These are phyloP conservation scores for Peribatodes rhomboidaria DNA, from an alignment of 2,888 invertebrate genomes.

Conservation along the genomic window DNA sequence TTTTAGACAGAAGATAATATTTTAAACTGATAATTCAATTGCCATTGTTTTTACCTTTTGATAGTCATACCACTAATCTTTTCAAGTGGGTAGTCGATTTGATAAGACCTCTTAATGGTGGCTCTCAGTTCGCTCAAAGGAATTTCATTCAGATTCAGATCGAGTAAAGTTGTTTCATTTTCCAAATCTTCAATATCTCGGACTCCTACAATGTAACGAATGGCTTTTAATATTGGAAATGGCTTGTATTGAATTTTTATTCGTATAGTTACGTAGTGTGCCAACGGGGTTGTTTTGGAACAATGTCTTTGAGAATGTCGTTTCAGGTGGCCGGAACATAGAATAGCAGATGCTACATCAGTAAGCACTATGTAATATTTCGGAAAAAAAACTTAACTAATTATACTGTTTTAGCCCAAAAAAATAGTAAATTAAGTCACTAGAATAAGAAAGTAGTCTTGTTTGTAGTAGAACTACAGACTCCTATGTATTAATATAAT, in stretches of 20 bases:
- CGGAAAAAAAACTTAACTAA: too few species aligned
- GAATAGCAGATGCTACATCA: too few species aligned
- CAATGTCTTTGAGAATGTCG: background rate
- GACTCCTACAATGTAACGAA: conserved; percentile 47
- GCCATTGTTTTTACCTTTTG: conserved; percentile 47
- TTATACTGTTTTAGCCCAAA: too few species aligned
- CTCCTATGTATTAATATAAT: too few species aligned
- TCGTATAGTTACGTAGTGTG: background rate
- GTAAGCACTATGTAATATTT: too few species aligned
- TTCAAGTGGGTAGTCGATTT: conserved; percentile 49
- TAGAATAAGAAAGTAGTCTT: too few species aligned
- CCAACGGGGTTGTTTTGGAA: background rate
- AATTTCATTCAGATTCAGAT: conserved; percentile 52
- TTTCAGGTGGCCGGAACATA: too few species aligned
- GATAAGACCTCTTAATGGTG: conserved; percentile 49
- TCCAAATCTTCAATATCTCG: conserved; percentile 48
- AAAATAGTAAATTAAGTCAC: too few species aligned
- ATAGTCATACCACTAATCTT: conserved; percentile 51
- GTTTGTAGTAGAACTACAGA: too few species aligned
- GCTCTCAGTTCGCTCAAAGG: conserved; percentile 55
- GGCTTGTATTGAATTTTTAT: conserved; percentile 16
- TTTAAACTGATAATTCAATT: background rate
- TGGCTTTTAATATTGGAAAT: conserved; percentile 9
- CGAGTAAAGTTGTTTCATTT: conserved; percentile 43
- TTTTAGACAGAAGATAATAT: too few species aligned